Base-by-base conservation (phyloP, 35 echinoderm and acorn worm genomes). In the Apostichopus parvimensis region DNA sequence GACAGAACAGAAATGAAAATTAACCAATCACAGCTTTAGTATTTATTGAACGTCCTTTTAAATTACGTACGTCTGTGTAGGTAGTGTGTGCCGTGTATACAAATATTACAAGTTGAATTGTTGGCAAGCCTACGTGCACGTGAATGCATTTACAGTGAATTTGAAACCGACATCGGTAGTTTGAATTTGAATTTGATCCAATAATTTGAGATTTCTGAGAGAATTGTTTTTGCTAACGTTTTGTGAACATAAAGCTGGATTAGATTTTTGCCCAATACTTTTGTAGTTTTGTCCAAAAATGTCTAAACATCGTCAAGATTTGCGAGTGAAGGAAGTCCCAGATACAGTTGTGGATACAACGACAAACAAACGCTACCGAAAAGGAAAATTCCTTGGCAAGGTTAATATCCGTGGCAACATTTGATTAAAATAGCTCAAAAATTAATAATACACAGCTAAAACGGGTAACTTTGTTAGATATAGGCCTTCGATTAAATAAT, bases 341-440 rank as follows among this genome's bases (percentile, higher is more conserved):
- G 92, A 95, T 71, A 73, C 92, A 76, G 92, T 98, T 34, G 89
- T 94, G 12, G 96, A 98, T 89, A 92, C 96, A 61, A 59, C 87
- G 25, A 92, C 79, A 14, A 90, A 87, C 54, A 95, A 94, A 58
- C 90, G 79, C 56, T 98, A 98, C 94, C 92, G 73, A 77, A 98
- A 98, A 90, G 96, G 96, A 28, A 93, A 94, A 95, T 98, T 98
- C 79, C 89, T 98, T 17, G 96, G 96, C 26, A 98, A 98, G 96
- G 96, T 98, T 88, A 10, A 34, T 28, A 6, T n/a, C 11, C 52
- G 34, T 82, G 8, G 13, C 45, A 57, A 83, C 15, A 66, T 80
- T 54, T 64, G 5, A 4, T 45, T 2, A 45, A 45, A 45, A 45
- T 28, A 45, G 34, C 34, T 45, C 1, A 45, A 45, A 45, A 45